Evolutionary conservation across 2,888 invertebrate genomes (phyloP).

Genomic region (Sympetrum striolatum): DNA sequence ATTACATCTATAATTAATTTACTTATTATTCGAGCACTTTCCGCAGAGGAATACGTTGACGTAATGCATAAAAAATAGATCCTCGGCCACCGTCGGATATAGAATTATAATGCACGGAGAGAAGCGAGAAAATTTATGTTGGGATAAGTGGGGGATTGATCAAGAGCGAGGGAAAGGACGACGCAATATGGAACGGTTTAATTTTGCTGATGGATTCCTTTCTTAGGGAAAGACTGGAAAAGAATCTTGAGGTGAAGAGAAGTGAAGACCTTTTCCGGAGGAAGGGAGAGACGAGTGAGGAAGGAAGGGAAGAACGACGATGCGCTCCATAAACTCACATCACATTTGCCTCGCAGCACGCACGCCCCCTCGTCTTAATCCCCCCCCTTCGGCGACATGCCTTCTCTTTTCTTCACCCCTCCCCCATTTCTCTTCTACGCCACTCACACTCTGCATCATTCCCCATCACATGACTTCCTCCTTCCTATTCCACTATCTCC

Average conservation of each 20-base stretch:
- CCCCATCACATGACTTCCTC: not conserved
- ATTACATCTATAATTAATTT: too few relatives aligned
- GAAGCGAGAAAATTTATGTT: too few relatives aligned
- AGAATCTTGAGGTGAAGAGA: conserved; percentile 15
- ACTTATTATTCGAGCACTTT: too few relatives aligned
- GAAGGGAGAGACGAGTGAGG: not conserved
- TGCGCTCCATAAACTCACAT: conserved; percentile 41
- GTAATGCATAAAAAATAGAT: too few relatives aligned
- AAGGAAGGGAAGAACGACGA: conserved; percentile 7
- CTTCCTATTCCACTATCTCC: not conserved
- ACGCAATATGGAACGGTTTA: not conserved
- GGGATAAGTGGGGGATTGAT: too few relatives aligned
- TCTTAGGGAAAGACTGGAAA: not conserved
- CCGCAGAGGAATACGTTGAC: too few relatives aligned
- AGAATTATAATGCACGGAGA: too few relatives aligned
- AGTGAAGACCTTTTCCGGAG: not conserved
- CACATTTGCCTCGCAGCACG: conserved; percentile 36
- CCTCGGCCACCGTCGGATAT: too few relatives aligned
- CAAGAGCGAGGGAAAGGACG: not conserved
- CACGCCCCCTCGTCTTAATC: not conserved
- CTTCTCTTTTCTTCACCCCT: not conserved
- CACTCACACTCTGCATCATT: not conserved
- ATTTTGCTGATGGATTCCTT: not conserved
- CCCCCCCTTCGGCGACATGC: not conserved
- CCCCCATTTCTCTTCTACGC: not conserved